Percentiles rank a stretch among this genome's conserved stretches.
Evolutionary conservation across 2,888 invertebrate species (phyloP).

Genomic region (Dilophus febrilis): DNA sequence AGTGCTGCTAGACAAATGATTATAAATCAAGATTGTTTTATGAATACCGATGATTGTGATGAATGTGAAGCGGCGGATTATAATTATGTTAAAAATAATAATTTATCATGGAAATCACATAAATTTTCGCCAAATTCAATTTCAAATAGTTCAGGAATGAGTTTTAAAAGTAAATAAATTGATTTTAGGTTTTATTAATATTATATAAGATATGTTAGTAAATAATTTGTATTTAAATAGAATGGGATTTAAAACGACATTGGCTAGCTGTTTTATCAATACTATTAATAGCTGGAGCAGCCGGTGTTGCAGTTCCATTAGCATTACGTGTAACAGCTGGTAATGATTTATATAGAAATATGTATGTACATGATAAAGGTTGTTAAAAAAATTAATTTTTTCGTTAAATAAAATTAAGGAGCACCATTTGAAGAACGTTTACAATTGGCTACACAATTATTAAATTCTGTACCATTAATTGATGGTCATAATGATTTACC

Average conservation of each 20-base stretch:
- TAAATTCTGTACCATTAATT: conserved; percentile 61
- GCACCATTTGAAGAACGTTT: conserved; percentile 60
- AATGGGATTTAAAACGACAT: conserved; percentile 44
- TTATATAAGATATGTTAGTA: too few relatives aligned
- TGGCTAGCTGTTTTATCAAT: conserved; percentile 64
- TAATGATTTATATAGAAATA: conserved; percentile 15
- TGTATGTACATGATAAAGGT: background rate
- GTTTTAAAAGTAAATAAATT: too few relatives aligned
- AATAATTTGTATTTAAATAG: conserved; percentile 23
- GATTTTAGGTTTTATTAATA: too few relatives aligned
- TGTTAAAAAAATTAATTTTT: too few relatives aligned
- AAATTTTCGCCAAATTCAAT: too few relatives aligned
- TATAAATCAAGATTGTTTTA: too few relatives aligned
- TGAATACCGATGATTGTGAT: too few relatives aligned
- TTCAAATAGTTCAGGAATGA: too few relatives aligned
- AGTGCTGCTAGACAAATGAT: too few relatives aligned
- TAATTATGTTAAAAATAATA: too few relatives aligned
- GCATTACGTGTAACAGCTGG: conserved; percentile 55
- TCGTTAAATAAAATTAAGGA: conserved; percentile 30
- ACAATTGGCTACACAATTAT: conserved; percentile 51
- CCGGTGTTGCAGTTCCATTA: conserved; percentile 63
- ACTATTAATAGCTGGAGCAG: conserved; percentile 58
- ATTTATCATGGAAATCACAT: too few relatives aligned
- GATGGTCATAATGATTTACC: conserved; percentile 84
- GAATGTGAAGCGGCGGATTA: too few relatives aligned